Evolutionary conservation across 2,797 vertebrate genomes (phyloP).

Genomic region (Gallinago solitaria): DNA sequence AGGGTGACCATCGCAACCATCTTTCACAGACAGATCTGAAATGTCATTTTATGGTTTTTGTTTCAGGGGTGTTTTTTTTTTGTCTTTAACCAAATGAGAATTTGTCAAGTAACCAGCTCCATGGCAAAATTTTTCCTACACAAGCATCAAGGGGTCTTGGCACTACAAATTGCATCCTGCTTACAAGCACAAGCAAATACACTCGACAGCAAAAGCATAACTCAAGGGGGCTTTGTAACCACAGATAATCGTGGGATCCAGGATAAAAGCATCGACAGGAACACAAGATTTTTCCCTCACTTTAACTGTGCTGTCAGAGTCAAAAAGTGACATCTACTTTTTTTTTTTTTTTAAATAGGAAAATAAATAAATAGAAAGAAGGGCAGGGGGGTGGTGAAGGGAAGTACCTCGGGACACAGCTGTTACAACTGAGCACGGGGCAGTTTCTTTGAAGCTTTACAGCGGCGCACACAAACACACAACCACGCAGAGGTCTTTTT

Average conservation of each 20-base stretch:
- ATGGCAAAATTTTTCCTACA: background rate
- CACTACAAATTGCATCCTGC: fast-evolving
- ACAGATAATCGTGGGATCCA: fast-evolving
- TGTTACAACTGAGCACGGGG: fast-evolving
- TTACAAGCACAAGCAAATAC: background rate
- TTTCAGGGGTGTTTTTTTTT: background rate
- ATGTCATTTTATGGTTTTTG: background rate
- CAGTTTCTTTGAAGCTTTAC: background rate
- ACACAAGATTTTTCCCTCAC: background rate
- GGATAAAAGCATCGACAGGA: background rate
- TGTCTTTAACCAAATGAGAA: background rate
- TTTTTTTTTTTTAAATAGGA: background rate
- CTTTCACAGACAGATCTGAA: background rate
- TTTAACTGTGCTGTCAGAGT: background rate
- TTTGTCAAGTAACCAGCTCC: background rate
- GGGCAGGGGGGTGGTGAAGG: background rate
- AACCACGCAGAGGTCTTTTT: background rate
- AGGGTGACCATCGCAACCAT: background rate
- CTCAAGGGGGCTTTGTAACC: background rate
- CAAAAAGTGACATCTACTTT: background rate
- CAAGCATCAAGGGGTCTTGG: background rate
- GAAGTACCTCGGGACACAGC: background rate
- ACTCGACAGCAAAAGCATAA: background rate
- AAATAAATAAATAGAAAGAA: background rate
- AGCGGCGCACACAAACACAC: background rate